Percentiles rank a stretch among this genome's conserved stretches.
These are phyloP conservation scores for Apamea anceps DNA, from an alignment of 2,888 invertebrate genomes.

Conservation along the genomic window DNA sequence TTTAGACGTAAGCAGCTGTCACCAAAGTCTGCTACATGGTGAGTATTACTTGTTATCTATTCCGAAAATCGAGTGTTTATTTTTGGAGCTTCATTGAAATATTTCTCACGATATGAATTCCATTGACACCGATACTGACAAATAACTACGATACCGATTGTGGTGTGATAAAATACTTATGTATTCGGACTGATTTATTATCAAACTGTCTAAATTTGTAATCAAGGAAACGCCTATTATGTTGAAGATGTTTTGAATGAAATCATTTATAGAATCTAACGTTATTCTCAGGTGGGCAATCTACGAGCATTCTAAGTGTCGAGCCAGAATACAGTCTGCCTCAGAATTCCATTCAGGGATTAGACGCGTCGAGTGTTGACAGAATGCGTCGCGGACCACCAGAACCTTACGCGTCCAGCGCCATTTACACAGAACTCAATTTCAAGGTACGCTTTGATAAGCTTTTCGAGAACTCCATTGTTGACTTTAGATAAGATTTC, in stretches of 20 bases:
- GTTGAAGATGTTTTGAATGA: constrained; percentile 1
- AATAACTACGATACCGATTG: constrained; percentile 40
- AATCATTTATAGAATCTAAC: constrained; percentile 36
- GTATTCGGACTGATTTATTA: constrained; percentile 19
- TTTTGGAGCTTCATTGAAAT: constrained; percentile 66
- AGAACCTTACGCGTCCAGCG: constrained; percentile 88
- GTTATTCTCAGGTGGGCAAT: constrained; percentile 82
- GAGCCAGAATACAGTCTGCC: constrained; percentile 88
- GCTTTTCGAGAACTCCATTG: constrained; percentile 76
- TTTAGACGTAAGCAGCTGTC: constrained; percentile 85
- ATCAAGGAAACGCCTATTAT: background rate
- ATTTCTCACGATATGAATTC: constrained; percentile 71
- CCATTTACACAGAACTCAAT: constrained; percentile 90
- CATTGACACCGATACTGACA: constrained; percentile 44
- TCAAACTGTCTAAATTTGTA: constrained; percentile 20
- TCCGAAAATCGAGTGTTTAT: constrained; percentile 62
- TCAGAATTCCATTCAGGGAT: constrained; percentile 87
- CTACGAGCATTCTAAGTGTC: constrained; percentile 85
- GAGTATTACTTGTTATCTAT: constrained; percentile 69
- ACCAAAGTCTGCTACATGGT: constrained; percentile 88
- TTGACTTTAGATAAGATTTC: constrained; percentile 82
- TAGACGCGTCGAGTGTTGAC: constrained; percentile 86
- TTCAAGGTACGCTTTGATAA: constrained; percentile 88
- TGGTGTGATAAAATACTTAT: constrained; percentile 36
- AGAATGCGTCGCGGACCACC: constrained; percentile 86